Evolutionary conservation across 2,888 invertebrate genomes (phyloP), one percentile per base, ranked within the genome.

Genomic region (Unio pictorum): DNA sequence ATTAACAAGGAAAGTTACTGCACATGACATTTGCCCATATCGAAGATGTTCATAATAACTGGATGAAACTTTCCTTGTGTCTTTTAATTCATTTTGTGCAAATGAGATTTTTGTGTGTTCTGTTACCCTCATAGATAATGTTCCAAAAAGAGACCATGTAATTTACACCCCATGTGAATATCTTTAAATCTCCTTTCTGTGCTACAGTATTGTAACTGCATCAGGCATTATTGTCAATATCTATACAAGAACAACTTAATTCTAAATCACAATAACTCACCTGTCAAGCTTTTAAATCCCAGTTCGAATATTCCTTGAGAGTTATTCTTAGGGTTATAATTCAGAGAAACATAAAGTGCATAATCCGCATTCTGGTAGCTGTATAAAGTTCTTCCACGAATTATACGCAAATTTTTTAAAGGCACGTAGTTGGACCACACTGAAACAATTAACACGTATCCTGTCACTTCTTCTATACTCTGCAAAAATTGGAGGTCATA

Each of bases 371-470:
- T 94, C 83, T 94, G 94, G 82, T 96, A 92, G 86, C 95, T 95
- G 92, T 97, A 97, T 66, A 97, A 92, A 0, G 95, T 96, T 76
- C 96, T 92, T 45, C 98, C 98, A 58, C 98, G 94, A 85, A 98
- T 98, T 87, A 98, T 97, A 91, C 97, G 96, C 73, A 98, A 92
- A 85, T 93, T 93, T 26, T 96, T 97, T 81, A 98, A 92, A 59
- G 96, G 93, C 81, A 98, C 94, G 83, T 94, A 92, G 74, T 92
- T 93, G 26, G 97, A 95, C 88, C 96, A 95, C 76, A 97, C 97
- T 89, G 96, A 95, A 66, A 96, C 96, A 86, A 98, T 97, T 74
- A 98, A 93, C 70, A 98, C 96, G 90, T 98, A 98, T 59, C 98
- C 98, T 28, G 97, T 97, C 78, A 98, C 97, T 85, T 91, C 97